Evolutionary conservation across 2,888 invertebrate species (phyloP).

Genomic region (Pardosa pseudoannulata): DNA sequence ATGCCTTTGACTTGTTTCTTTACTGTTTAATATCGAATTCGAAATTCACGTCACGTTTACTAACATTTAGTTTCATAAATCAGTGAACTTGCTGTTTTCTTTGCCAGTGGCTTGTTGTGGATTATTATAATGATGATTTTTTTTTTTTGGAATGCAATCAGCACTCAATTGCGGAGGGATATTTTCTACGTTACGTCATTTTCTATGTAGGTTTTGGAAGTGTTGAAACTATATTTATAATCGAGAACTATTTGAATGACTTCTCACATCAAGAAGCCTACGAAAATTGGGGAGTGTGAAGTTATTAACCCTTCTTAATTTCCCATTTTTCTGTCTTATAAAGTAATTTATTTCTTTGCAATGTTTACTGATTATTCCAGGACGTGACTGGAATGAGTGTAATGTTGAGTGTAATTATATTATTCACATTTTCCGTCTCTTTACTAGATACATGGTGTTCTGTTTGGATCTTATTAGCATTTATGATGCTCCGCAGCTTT

Average conservation of each 20-base stretch:
- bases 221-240: not conserved
- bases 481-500: no score
- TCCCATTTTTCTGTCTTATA: no score
- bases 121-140: not conserved
- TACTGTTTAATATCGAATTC: not conserved
- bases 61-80: conserved; percentile 1
- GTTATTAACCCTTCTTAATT: not conserved
- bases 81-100: not conserved
- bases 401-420: no score
- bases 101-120: not conserved
- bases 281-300: not conserved
- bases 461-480: no score
- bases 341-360: no score
- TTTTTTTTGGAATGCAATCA: not conserved
- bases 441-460: no score
- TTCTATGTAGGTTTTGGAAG: not conserved
- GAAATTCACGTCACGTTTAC: not conserved
- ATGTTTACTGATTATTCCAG: no score
- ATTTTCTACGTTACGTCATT: not conserved
- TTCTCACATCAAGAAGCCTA: not conserved
- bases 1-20: not conserved
- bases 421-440: no score
- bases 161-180: conserved; percentile 3
- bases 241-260: not conserved
- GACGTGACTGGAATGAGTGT: no score